phyloP scores from a whole-genome alignment of 2,888 invertebrate genomes.

The Chouioia cunea region DNA sequence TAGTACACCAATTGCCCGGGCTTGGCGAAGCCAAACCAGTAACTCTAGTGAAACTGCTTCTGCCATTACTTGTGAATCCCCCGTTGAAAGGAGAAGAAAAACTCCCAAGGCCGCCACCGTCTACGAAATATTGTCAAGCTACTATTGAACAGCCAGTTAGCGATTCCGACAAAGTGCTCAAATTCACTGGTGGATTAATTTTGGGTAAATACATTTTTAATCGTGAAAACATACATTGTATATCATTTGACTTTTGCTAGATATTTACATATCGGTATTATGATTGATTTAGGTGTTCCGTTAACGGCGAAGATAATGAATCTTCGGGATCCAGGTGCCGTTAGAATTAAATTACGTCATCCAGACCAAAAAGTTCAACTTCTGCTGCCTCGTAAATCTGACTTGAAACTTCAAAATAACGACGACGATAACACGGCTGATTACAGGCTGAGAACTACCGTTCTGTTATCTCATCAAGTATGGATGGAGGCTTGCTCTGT shows the following conservation, averaged over 20 bases:
- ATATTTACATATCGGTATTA: no score
- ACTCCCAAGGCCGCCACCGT: conserved; percentile 61
- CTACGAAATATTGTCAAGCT: conserved; percentile 84
- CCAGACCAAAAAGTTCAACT: conserved; percentile 92
- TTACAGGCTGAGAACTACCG: conserved; percentile 83
- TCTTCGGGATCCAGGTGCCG: conserved; percentile 78
- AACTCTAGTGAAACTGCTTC: conserved; percentile 81
- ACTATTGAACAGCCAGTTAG: conserved; percentile 87
- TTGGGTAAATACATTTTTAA: conserved; percentile 78
- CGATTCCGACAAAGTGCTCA: conserved; percentile 84
- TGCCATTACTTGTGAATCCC: conserved; percentile 81
- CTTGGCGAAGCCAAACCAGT: conserved; percentile 89
- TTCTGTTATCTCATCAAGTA: conserved; percentile 90
- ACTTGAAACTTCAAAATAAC: conserved; percentile 77
- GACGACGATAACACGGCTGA: conserved; percentile 73
- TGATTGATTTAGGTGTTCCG: conserved; percentile 77
- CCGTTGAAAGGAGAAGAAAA: conserved; percentile 69
- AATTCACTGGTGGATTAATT: conserved; percentile 93
- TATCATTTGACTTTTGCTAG: neutral
- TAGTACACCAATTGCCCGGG: conserved; percentile 83
- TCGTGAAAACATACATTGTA: conserved; percentile 65
- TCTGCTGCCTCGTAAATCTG: conserved; percentile 82
- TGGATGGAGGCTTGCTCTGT: conserved; percentile 94
- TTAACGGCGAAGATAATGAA: conserved; percentile 89
- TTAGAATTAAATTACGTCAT: conserved; percentile 89